Conservation (phyloP, 2,888 invertebrate genomes). For the Drosophila cognata region DNA sequence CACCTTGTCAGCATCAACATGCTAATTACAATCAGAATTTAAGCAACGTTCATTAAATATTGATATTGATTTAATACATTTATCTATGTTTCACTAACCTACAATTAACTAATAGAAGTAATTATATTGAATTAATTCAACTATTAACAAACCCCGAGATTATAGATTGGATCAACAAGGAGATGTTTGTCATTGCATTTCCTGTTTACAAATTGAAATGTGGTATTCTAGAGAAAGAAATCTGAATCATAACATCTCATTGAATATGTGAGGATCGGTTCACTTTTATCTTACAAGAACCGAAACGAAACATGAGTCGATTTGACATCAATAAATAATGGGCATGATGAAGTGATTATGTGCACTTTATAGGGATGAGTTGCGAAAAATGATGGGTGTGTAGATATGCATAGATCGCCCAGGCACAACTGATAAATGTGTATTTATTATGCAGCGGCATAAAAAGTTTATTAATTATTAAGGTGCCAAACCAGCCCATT, state of each 20-base stretch:
- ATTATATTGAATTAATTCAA: not conserved
- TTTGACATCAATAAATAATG: not conserved
- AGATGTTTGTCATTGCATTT: not conserved
- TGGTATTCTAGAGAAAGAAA: not conserved
- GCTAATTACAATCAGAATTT: not conserved
- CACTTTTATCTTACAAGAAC: not conserved
- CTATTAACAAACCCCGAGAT: not conserved
- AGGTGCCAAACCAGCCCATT: slow-evolving; percentile 48
- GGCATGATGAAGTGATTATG: not conserved
- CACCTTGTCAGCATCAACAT: slow-evolving; percentile 3
- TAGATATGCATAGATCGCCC: not conserved
- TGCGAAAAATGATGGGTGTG: slow-evolving; percentile 5
- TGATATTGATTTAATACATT: slow-evolving; percentile 3
- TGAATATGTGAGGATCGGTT: not conserved
- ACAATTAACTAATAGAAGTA: not conserved
- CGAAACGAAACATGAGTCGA: not conserved
- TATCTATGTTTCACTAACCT: not conserved
- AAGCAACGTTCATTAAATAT: not conserved
- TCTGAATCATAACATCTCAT: not conserved
- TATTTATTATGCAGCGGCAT: slow-evolving; percentile 6
- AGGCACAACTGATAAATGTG: slow-evolving; percentile 11
- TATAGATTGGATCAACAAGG: not conserved
- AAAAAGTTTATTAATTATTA: slow-evolving; percentile 5
- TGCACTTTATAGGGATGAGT: slow-evolving; percentile 4
- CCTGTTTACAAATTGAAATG: too few relatives aligned